phyloP scores from a whole-genome alignment of 2,797 vertebrate species.

The Arnoldichthys spilopterus region DNA sequence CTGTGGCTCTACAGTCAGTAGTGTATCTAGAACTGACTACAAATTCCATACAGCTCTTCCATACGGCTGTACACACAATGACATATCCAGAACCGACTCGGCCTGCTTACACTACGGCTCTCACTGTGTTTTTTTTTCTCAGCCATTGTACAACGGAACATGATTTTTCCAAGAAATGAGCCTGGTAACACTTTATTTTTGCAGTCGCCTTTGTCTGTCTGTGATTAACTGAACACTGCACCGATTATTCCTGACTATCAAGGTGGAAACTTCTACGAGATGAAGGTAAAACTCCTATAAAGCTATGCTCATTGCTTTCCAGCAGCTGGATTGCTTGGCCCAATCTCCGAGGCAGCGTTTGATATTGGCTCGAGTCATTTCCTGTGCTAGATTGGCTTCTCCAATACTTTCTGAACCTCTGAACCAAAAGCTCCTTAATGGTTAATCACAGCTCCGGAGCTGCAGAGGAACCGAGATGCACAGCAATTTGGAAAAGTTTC shows the following conservation, averaged over 20 bases:
- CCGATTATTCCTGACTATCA: slow-evolving; percentile 9
- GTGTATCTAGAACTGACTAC: too few species aligned
- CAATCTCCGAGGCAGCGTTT: slow-evolving; percentile 38
- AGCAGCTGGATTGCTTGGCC: slow-evolving; percentile 40
- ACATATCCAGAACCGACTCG: too few species aligned
- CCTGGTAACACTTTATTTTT: neutral
- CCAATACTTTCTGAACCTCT: slow-evolving; percentile 36
- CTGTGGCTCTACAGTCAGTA: too few species aligned
- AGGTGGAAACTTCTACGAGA: slow-evolving; percentile 29
- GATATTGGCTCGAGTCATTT: slow-evolving; percentile 51
- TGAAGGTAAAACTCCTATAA: slow-evolving; percentile 41
- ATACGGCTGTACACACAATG: too few species aligned
- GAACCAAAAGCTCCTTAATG: slow-evolving; percentile 26
- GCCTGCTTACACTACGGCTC: too few species aligned
- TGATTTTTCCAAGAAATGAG: neutral
- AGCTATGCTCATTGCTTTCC: slow-evolving; percentile 33
- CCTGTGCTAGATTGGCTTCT: slow-evolving; percentile 51
- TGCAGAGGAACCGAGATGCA: neutral
- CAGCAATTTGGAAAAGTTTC: slow-evolving; percentile 27
- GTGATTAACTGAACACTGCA: neutral
- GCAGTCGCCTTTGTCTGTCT: neutral
- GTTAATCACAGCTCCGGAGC: slow-evolving; percentile 43
- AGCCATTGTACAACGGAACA: too few species aligned
- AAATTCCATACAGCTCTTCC: too few species aligned
- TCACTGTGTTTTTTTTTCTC: too few species aligned